Base-by-base conservation (phyloP, 1,140 invertebrate genomes). In the Drosophila triauraria region DNA sequence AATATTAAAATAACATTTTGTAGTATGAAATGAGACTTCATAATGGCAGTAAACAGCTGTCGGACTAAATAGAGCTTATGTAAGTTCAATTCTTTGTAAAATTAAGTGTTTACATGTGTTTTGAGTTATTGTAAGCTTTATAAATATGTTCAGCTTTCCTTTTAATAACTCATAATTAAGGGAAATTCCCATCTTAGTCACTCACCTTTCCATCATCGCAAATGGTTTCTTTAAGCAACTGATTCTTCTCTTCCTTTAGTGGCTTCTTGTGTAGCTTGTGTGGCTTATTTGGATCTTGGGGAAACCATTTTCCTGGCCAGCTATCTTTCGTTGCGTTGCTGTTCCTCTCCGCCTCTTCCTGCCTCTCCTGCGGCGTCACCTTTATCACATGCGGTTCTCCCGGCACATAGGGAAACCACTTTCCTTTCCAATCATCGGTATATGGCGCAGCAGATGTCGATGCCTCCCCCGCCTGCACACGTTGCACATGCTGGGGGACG, bases 161-260 rank as follows among this genome's bases (percentile, higher is more conserved):
- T 17, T 43, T n/a, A 17, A 40, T 40, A 4, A 15, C 15, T 15
- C 27, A 27, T 27, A 27, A 8, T 9, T 32, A 32, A 3, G 8
- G 2, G 0, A 43, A 17, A 43, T n/a, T 43, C 12, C 65, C 47
- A 13, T 10, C 6, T 5, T 8, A 3, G 4, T 12, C 3, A 57
- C 77, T 77, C 93, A 96, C 96, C 92, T 95, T 94, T 61, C 94
- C 96, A 93, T 96, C 94, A 91, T 97, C 96, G 92, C 96, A 97
- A 44, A 95, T 92, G 25, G 7, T 27, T 20, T 40, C 27, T 6
- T 50, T 35, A 2, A 5, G 8, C 1, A 13, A n/a, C 2, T 6
- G 17, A 23, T 8, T 23, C 1, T 54, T 10, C 2, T 25, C 8
- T 2, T 10, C 51, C 0, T 15, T 8, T 2, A 40, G 53, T 0